Percentiles rank a stretch among this genome's conserved stretches.
These are phyloP conservation scores for Corydoras maculifer DNA, from an alignment of 2,113 vertebrate species.

Conservation along the genomic window DNA sequence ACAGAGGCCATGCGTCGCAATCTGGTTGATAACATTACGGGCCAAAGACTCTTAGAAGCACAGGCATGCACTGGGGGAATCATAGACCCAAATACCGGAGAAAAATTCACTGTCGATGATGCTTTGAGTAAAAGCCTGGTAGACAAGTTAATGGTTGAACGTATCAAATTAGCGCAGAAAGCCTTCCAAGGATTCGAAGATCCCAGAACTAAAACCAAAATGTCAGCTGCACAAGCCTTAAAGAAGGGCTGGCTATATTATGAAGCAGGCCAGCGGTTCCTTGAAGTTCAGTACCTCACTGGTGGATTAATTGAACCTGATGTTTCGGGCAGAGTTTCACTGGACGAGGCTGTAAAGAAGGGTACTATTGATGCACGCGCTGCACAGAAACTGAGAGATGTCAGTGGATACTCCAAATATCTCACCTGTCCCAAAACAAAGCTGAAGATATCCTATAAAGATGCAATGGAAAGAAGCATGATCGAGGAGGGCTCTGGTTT, in stretches of 20 bases:
- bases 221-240: constrained; percentile 93
- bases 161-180: constrained; percentile 93
- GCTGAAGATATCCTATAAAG: constrained; percentile 97
- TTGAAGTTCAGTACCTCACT: constrained; percentile 95
- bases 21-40: constrained; percentile 92
- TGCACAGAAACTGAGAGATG: constrained; percentile 88
- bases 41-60: constrained; percentile 88
- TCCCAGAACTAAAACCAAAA: constrained; percentile 91
- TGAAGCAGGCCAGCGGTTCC: constrained; percentile 90
- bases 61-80: constrained; percentile 96
- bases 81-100: constrained; percentile 81
- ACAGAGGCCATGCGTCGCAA: constrained; percentile 93
- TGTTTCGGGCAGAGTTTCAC: constrained; percentile 65
- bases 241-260: constrained; percentile 99
- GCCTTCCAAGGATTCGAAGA: constrained; percentile 95
- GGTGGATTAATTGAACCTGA: constrained; percentile 93
- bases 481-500: constrained; percentile 83
- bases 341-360: constrained; percentile 87
- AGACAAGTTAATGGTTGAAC: constrained; percentile 95
- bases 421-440: constrained; percentile 98
- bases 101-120: constrained; percentile 77
- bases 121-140: constrained; percentile 82
- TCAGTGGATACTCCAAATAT: constrained; percentile 87
- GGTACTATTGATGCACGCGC: constrained; percentile 86
- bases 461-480: constrained; percentile 96